Percentiles rank a stretch among this genome's conserved stretches.
These are phyloP conservation scores for Cebus imitator DNA, from an alignment of 2,113 vertebrate genomes.

Conservation along the genomic window DNA sequence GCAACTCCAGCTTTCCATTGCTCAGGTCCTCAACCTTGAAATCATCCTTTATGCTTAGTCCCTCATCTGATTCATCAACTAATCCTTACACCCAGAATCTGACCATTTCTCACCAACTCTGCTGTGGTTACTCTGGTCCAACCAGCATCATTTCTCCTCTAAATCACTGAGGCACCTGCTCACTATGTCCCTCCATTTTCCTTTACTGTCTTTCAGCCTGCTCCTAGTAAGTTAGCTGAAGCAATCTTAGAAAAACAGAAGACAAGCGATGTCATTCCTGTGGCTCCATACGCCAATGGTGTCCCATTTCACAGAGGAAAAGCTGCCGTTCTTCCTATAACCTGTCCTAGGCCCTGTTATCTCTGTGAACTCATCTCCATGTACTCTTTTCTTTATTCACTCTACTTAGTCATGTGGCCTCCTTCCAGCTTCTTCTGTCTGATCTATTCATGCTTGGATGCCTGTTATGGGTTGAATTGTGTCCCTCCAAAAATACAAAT, in stretches of 20 bases:
- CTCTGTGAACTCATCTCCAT: not conserved
- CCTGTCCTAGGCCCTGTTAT: no score
- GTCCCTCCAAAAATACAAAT: not conserved
- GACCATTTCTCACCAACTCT: not conserved
- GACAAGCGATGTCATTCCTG: not conserved
- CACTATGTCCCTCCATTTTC: not conserved
- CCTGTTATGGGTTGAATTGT: not conserved
- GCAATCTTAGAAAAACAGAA: not conserved
- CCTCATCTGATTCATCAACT: not conserved
- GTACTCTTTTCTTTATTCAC: not conserved
- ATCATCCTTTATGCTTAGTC: not conserved
- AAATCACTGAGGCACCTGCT: not conserved
- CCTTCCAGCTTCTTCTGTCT: not conserved
- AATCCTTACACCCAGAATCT: not conserved
- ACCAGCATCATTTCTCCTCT: not conserved
- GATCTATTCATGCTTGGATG: not conserved
- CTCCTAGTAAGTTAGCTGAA: not conserved
- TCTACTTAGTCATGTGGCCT: not conserved
- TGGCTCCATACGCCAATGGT: not conserved
- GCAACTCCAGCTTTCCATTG: not conserved
- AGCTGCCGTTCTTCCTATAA: not conserved
- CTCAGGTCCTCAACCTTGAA: not conserved
- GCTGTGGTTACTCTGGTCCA: not conserved
- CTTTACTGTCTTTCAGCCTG: not conserved
- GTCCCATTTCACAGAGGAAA: not conserved